Evolutionary conservation across 2,113 vertebrate species (phyloP), one percentile per base, ranked within the genome.

Genomic region (Silurus asotus): DNA sequence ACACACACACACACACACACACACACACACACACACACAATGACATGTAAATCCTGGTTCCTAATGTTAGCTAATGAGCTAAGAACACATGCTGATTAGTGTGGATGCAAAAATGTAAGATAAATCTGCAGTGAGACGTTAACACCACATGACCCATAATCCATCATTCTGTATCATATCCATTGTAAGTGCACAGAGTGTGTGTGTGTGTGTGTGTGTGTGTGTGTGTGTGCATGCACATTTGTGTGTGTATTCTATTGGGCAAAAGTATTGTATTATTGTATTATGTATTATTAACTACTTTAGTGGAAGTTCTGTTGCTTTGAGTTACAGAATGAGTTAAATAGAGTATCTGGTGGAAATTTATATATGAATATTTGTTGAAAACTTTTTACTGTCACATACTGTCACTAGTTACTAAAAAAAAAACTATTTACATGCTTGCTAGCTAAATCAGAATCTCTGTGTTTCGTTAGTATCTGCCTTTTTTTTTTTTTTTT

Each of bases 51-150:
- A 76, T 45, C 25, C 82, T 59, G 20, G 15, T 7, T 49, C 69
- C 83, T 84, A 76, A 84, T 77, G 83, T 76, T 64, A 64, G 58
- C 45, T 84, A 84, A 84, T 84, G 83, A 84, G 58, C 70, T 76
- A 64, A 76, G 58, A 51, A 62, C 9, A 8, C 56, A 61, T 37
- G 59, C 67, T 83, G 55, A 83, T 83, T 72, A 83, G 53, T 58
- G 37, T 45, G 8, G 62, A 53, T 77, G 14, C 37, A 48, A 69
- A 53, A 65, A 84, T 72, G 74, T 28, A 23, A 65, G 75, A 15
- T 55, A 17, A 51, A 51, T 69, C 61, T 58, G 72, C 45, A 61
- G 69, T 48, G 56, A 48, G 6, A 83, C 28, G 62, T 82, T 17
- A 58, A 70, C 15, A 25, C 56, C 45, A 75, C 82, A 84, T 49